Evolutionary conservation across 2,113 vertebrate species (phyloP), one percentile per base, ranked within the genome.

Genomic region (Oncorhynchus nerka): DNA sequence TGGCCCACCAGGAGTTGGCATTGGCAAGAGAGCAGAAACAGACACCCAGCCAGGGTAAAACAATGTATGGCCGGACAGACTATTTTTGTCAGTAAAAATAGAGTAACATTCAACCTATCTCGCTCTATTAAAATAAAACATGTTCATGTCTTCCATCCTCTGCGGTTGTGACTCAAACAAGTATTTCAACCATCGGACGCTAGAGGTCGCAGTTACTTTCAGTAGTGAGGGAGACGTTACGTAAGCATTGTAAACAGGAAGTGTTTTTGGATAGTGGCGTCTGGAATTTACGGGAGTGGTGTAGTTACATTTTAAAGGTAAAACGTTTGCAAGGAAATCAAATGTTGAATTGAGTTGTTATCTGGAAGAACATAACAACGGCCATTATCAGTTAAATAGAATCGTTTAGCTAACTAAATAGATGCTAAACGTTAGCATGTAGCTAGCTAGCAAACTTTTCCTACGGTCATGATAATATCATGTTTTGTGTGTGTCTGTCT

Each of bases 231-330:
- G 2, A 20, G 6, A 62, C n/a, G 59, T 62, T n/a, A 62, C 59
- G 59, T 62, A 62, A 2, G n/a, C 59, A 62, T 32, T 30, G 32
- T 77, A 81, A 77, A 74, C 71, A 77, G 71, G 75, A 77, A 81
- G 66, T 67, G 32, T 24, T 67, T 67, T 28, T 8, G n/a, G n/a
- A 1, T 5, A 62, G 59, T 62, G 59, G 51, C 4, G 15, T 55
- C 1, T 19, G 51, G 51, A 55, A 55, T 16, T 13, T 19, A 55
- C 16, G 51, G 16, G 5, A 55, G 16, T 16, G 9, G 5, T 19
- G 39, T 55, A 55, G 9, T 45, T 45, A 45, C 39, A 45, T 45
- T 45, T 45, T 11, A 11, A 12, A 45, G 39, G 39, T 45, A 11
- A 45, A 45, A 45, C 1, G 8, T 3, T 45, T 11, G 39, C 39